Base-by-base conservation (phyloP, 2,113 vertebrate genomes). In the Lichenostomus cassidix region DNA sequence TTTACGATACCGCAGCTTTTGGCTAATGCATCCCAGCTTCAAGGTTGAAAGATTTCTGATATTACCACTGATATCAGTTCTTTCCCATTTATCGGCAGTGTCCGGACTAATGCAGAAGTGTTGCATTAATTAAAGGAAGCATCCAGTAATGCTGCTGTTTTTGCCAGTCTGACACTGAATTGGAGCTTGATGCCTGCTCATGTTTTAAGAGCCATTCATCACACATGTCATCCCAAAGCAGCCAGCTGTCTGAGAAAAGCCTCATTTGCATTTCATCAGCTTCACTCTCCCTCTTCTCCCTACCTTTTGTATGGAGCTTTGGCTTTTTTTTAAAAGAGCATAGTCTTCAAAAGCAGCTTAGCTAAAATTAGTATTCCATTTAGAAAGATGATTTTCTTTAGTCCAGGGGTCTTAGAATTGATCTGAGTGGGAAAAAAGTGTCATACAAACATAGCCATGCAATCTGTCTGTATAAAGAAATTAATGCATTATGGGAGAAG, bases 201-300 rank as follows among this genome's bases (percentile, higher is more conserved):
- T 98, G 98, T 98, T 98, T 98, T 98, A 98, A 98, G 98, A 98
- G 98, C 98, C 98, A 99, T 99, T 99, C 98, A 99, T 99, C 99
- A 99, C 98, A 98, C 98, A 98, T 98, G 99, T 99, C 99, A 99
- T 98, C 98, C 98, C 97, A 97, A 98, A 98, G 97, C 98, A 98
- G 98, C 98, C 99, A 99, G 99, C 98, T 99, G 98, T 98, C 98
- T 98, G 98, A 98, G 98, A 98, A 98, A 94, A 97, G 95, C 91
- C 92, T 98, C 97, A 99, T 99, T 99, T 98, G 98, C 98, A 99
- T 99, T 98, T 98, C 98, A 98, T 98, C 98, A 97, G 96, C 97
- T 95, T 95, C 96, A 82, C 96, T 92, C 97, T 98, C 95, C 89
- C 89, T 96, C 95, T 95, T 96, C 93, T 97, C 91, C 58, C 85